Evolutionary conservation across 2,888 invertebrate genomes (phyloP).

Genomic region (Alitta virens): DNA sequence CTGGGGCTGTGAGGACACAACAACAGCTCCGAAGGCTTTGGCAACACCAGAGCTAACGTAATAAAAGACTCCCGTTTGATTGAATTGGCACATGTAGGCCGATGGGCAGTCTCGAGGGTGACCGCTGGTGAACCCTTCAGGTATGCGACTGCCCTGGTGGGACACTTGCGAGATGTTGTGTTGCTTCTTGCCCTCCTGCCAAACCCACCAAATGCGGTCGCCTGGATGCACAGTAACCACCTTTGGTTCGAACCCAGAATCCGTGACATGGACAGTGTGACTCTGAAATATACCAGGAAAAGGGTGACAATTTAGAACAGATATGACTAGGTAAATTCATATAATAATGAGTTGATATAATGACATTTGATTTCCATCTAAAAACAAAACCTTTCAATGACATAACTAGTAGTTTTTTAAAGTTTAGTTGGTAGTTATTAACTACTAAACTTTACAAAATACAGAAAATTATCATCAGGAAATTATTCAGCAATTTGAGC

Average conservation of each 20-base stretch:
- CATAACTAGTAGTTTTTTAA: too few species aligned
- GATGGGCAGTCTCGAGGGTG: constrained; percentile 51
- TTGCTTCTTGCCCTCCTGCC: constrained; percentile 53
- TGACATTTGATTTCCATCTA: too few species aligned
- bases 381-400: too few species aligned
- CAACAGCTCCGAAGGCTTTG: constrained; percentile 53
- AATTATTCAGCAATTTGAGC: too few species aligned
- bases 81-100: constrained; percentile 55
- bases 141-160: constrained; percentile 49
- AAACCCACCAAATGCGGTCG: constrained; percentile 58
- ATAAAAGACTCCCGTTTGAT: constrained; percentile 52
- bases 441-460: too few species aligned
- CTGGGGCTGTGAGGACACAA: constrained; percentile 52
- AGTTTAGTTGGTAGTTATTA: too few species aligned
- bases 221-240: constrained; percentile 53
- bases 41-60: constrained; percentile 46
- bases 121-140: constrained; percentile 54
- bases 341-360: too few species aligned
- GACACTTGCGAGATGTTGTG: constrained; percentile 57
- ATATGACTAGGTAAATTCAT: neutral
- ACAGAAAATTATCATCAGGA: too few species aligned
- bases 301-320: neutral
- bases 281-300: constrained; percentile 38
- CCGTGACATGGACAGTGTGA: constrained; percentile 55
- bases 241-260: constrained; percentile 54